These are phyloP conservation scores for Trachelus stipa DNA, from an alignment of 2,888 invertebrate species.

Conservation along the genomic window DNA sequence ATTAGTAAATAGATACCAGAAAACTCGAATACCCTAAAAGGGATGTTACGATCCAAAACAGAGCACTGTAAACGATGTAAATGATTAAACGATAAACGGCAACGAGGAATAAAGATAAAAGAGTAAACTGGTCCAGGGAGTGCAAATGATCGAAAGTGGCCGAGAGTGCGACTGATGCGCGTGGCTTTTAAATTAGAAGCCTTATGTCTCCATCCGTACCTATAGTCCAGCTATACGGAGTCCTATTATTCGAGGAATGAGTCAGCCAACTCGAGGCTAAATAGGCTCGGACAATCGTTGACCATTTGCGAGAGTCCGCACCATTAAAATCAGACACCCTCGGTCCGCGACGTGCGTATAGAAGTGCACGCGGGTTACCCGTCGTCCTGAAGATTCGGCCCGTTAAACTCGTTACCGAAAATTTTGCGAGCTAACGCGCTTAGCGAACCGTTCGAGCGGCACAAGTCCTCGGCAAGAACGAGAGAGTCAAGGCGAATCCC, in stretches of 20 bases:
- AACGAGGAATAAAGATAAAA: background rate
- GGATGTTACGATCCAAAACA: background rate
- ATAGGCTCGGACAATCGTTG: conserved; percentile 53
- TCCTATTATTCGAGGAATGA: conserved; percentile 17
- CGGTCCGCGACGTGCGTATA: conserved; percentile 18
- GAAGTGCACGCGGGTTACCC: conserved; percentile 17
- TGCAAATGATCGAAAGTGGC: no score
- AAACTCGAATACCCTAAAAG: background rate
- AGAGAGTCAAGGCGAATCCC: background rate
- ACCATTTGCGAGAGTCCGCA: conserved; percentile 48
- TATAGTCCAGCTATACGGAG: conserved; percentile 8
- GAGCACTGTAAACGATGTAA: background rate
- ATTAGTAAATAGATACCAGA: background rate
- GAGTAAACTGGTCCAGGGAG: background rate
- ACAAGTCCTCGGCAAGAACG: background rate
- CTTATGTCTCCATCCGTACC: background rate
- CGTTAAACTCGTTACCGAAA: conserved; percentile 57
- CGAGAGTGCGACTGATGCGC: background rate
- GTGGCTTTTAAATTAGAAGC: background rate
- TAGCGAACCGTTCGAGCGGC: conserved; percentile 37
- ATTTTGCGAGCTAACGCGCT: conserved; percentile 53
- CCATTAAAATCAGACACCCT: conserved; percentile 62
- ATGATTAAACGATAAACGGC: background rate
- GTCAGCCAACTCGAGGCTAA: conserved; percentile 30
- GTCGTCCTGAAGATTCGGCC: conserved; percentile 28